Evolutionary conservation across 1,140 invertebrate genomes (phyloP).

Genomic region (Forficula auricularia): DNA sequence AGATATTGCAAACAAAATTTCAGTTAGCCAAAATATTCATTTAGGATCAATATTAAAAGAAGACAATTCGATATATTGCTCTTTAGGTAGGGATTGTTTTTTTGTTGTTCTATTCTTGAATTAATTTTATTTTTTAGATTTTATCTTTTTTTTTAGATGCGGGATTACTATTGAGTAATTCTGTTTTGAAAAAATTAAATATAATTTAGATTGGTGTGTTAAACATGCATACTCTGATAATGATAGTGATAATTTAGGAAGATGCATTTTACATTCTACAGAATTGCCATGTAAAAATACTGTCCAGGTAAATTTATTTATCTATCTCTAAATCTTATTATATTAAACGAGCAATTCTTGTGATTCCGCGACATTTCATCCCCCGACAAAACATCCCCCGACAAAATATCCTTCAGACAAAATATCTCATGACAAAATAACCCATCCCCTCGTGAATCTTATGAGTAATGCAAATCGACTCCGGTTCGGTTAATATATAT

Average conservation of each 20-base stretch:
- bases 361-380: too few species aligned
- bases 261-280: constrained; percentile 55
- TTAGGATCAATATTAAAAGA: constrained; percentile 34
- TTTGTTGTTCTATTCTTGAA: too few species aligned
- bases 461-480: too few species aligned
- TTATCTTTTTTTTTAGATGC: constrained; percentile 33
- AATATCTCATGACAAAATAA: too few species aligned
- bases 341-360: too few species aligned
- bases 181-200: constrained; percentile 51
- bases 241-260: constrained; percentile 64
- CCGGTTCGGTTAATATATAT: too few species aligned
- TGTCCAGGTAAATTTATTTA: constrained; percentile 28
- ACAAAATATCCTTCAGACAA: too few species aligned
- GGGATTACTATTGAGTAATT: constrained; percentile 59
- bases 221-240: constrained; percentile 59
- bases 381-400: too few species aligned
- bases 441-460: too few species aligned
- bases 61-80: constrained; percentile 38
- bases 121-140: not conserved
- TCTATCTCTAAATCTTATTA: not conserved
- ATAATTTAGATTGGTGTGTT: constrained; percentile 67
- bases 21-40: constrained; percentile 64
- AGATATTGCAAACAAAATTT: constrained; percentile 52
- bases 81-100: constrained; percentile 32
- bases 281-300: constrained; percentile 37